Percentiles rank a stretch among this genome's conserved stretches.
These are phyloP conservation scores for Andricus quercusramuli DNA, from an alignment of 2,888 invertebrate species.

Conservation along the genomic window DNA sequence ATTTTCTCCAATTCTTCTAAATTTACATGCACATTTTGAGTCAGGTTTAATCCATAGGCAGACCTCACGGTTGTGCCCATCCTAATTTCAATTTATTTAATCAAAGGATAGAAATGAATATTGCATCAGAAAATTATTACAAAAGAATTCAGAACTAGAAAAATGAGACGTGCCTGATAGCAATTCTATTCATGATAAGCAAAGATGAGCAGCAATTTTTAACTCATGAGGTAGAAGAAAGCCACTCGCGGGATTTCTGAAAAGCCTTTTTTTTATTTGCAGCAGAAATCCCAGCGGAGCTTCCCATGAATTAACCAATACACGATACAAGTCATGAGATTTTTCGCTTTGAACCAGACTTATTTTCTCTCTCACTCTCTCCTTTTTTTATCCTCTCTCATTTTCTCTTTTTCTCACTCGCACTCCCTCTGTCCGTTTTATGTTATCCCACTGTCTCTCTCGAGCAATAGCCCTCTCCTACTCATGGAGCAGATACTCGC, in stretches of 20 bases:
- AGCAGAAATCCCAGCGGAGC: conserved; percentile 49
- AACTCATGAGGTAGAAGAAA: conserved; percentile 44
- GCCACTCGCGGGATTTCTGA: conserved; percentile 57
- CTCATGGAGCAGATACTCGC: conserved; percentile 38
- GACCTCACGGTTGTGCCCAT: too few species aligned
- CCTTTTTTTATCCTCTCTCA: conserved; percentile 23
- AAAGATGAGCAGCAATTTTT: conserved; percentile 49
- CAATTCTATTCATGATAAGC: conserved; percentile 11
- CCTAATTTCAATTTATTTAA: too few species aligned
- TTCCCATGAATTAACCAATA: conserved; percentile 70
- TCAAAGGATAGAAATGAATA: neutral
- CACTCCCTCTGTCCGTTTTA: conserved; percentile 37
- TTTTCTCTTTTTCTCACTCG: neutral
- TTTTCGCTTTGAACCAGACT: conserved; percentile 55
- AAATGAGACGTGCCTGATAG: neutral
- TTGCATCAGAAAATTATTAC: neutral
- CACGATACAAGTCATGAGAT: conserved; percentile 63
- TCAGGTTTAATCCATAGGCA: too few species aligned
- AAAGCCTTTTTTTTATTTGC: conserved; percentile 53
- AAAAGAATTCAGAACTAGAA: neutral
- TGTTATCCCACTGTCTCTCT: conserved; percentile 33
- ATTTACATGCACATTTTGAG: too few species aligned
- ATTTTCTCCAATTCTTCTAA: too few species aligned
- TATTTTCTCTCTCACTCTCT: conserved; percentile 33
- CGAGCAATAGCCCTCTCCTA: conserved; percentile 34